phyloP scores from a whole-genome alignment of 1,140 invertebrate genomes.

The Drosophila erecta region DNA sequence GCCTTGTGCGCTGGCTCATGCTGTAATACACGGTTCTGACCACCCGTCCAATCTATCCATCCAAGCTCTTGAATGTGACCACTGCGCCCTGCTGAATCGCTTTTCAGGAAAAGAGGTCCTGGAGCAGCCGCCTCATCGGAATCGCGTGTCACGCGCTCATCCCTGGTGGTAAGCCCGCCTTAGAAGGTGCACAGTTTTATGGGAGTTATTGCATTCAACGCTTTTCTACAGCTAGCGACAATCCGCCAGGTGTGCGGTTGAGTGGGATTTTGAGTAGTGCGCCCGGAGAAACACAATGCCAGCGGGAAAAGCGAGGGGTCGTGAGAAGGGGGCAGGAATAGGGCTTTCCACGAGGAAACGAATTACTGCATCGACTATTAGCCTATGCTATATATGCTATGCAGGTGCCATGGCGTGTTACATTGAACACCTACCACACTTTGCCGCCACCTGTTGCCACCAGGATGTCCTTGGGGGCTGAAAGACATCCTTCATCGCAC shows the following conservation, averaged over 20 bases:
- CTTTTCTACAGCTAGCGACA: constrained; percentile 24
- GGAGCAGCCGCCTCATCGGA: not conserved
- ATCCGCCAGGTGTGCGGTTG: constrained; percentile 21
- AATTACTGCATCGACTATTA: constrained; percentile 60
- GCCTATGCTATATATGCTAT: constrained; percentile 8
- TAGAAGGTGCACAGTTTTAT: constrained; percentile 47
- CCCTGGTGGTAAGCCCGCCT: not conserved
- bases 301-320: too few species aligned
- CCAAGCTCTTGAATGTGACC: too few species aligned
- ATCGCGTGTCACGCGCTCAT: constrained; percentile 12
- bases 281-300: constrained; percentile 23
- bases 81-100: too few species aligned
- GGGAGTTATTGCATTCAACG: constrained; percentile 76
- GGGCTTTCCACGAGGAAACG: constrained; percentile 13
- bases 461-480: constrained; percentile 13
- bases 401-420: constrained; percentile 44
- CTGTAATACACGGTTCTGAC: too few species aligned
- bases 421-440: not conserved
- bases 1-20: too few species aligned
- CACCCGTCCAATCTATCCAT: too few species aligned
- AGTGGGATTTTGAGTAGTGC: constrained; percentile 43
- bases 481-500: constrained; percentile 3
- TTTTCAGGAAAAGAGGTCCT: not conserved
- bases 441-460: constrained; percentile 36
- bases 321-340: not conserved